A percentile compares a stretch with the other conserved stretches of the same genome.
Conservation (phyloP, 2,797 vertebrate genomes). For the Hephaestus fuliginosus region DNA sequence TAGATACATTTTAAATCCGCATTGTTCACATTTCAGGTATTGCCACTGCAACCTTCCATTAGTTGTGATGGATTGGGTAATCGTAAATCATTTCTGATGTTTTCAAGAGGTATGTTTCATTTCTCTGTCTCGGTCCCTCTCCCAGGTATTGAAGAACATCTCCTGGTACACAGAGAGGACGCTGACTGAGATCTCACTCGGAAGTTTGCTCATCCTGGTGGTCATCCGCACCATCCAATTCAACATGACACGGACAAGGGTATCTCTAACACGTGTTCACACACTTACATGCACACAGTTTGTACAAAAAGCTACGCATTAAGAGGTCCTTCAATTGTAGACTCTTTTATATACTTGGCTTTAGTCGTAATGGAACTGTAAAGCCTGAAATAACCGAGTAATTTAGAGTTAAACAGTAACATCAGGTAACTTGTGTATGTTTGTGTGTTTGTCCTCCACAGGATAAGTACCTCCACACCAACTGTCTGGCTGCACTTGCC, state of each 20-base stretch:
- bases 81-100: constrained; percentile 15
- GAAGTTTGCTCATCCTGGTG: constrained; percentile 96
- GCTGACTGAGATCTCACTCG: constrained; percentile 97
- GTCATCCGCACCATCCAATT: constrained; percentile 99
- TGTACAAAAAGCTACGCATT: not conserved
- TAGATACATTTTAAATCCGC: constrained; percentile 35
- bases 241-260: constrained; percentile 99
- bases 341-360: not conserved
- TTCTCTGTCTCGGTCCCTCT: constrained; percentile 33
- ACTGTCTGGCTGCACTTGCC: constrained; percentile 96
- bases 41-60: not conserved
- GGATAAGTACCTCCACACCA: constrained; percentile 99
- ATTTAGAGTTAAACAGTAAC: not conserved
- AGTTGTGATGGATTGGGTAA: not conserved
- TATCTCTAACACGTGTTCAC: constrained; percentile 72
- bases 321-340: not conserved
- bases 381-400: not conserved
- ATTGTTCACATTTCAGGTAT: constrained; percentile 8
- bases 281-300: not conserved
- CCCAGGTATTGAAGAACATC: constrained; percentile 94
- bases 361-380: not conserved
- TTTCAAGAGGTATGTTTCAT: constrained; percentile 18
- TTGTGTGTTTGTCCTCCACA: constrained; percentile 70
- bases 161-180: constrained; percentile 97
- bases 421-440: not conserved